These are phyloP conservation scores for Pseudomyrmex gracilis DNA, from an alignment of 1,140 invertebrate genomes.

Conservation along the genomic window DNA sequence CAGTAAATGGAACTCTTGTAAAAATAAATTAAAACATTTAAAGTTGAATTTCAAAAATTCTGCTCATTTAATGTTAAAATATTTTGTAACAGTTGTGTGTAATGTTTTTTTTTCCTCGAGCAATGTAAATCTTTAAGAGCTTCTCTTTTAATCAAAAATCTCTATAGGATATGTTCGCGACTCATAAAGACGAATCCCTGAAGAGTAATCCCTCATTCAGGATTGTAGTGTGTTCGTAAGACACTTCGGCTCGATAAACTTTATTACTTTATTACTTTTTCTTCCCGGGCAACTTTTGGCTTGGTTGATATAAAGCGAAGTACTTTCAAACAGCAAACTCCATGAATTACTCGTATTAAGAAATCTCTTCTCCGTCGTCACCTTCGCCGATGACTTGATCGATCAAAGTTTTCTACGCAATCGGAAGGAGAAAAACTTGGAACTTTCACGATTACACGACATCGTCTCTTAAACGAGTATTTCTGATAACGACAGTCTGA, in stretches of 20 bases:
- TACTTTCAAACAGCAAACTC: slow-evolving; percentile 15
- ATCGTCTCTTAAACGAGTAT: background rate
- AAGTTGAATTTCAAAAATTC: background rate
- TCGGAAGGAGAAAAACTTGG: background rate
- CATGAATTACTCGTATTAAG: slow-evolving; percentile 26
- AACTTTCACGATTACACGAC: slow-evolving; percentile 37
- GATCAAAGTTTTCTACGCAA: slow-evolving; percentile 13
- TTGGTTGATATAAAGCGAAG: background rate
- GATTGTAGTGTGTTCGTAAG: background rate
- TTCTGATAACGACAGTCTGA: slow-evolving; percentile 13
- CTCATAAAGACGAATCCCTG: background rate
- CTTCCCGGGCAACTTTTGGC: background rate
- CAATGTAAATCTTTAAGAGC: no score
- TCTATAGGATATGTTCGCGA: background rate
- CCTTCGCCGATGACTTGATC: background rate
- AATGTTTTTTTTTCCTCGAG: no score
- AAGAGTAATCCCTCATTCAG: background rate
- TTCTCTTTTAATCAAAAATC: background rate
- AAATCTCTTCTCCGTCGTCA: slow-evolving; percentile 23
- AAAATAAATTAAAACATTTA: background rate
- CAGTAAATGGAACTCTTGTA: background rate
- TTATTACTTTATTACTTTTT: background rate
- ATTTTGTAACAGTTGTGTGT: no score
- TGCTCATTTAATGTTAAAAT: no score
- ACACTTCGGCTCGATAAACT: slow-evolving; percentile 2